Evolutionary conservation across 2,113 vertebrate genomes (phyloP), one percentile per base, ranked within the genome.

Genomic region (Gorilla gorilla): DNA sequence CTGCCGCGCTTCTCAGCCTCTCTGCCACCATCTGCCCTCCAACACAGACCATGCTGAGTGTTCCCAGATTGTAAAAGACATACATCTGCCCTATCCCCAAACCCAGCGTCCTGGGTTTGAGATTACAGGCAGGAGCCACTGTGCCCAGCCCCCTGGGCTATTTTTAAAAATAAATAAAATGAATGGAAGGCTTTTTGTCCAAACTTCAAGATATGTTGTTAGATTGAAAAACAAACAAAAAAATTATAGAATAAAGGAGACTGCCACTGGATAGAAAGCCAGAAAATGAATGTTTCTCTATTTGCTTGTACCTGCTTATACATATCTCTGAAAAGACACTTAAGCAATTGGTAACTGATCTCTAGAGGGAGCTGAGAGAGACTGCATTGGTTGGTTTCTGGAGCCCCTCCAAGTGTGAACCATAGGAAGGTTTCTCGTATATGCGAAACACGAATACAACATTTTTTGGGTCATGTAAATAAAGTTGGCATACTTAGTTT

Each of bases 401-500:
- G 81, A 80, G 40, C 40, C 68, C 87, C 57, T 57, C 30, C 20
- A 52, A 68, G 18, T 38, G 57, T 52, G 73, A 90, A 73, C n/a
- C 85, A 43, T 10, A 18, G 20, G 52, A 66, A 86, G 55, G 38
- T 35, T 86, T 72, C 30, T 72, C 30, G 12, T 38, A 89, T 20
- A 73, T 52, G 50, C 23, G 38, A 84, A 92, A 91, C 68, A 82
- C 43, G 61, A 85, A 50, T 45, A 50, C 35, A 25, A 50, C 75
- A 40, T 80, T 80, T 78, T 13, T 52, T 64, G 70, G 91, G 57
- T 76, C 40, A 93, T 43, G 22, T 27, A 78, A 61, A 43, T 66
- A 25, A 72, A 93, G 66, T 18, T 1, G 6, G 64, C 25, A 40
- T 38, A 57, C 1, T 50, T 40, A 18, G 16, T 25, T 64, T 32